Conservation (phyloP, 2,797 vertebrate species). For the Tolypeutes matacus region DNA sequence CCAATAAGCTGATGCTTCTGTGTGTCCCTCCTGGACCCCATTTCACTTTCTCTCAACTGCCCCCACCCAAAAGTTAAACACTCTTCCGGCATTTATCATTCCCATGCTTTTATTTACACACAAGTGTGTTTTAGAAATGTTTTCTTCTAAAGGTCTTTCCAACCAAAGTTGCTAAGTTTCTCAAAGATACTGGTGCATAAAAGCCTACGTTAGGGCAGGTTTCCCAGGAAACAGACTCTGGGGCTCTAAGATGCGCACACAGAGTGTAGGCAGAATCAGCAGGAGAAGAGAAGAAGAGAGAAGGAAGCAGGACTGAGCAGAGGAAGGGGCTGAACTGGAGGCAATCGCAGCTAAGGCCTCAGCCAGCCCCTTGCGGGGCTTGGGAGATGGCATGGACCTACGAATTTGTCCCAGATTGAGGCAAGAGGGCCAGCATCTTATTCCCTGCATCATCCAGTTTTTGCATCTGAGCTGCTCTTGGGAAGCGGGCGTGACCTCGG, state of each 20-base stretch:
- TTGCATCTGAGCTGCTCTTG: background rate
- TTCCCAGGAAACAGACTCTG: background rate
- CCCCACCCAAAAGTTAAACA: background rate
- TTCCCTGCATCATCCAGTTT: background rate
- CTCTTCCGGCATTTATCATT: background rate
- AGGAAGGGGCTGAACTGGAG: no score
- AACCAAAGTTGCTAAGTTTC: background rate
- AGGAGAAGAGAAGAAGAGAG: fast-evolving
- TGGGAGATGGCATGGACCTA: background rate
- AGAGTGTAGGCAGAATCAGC: background rate
- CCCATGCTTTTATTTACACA: background rate
- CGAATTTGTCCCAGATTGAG: background rate
- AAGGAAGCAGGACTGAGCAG: no score
- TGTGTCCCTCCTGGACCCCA: background rate
- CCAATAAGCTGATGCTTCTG: background rate
- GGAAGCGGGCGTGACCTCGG: background rate
- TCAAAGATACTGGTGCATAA: background rate
- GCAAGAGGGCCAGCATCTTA: background rate
- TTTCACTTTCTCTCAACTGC: background rate
- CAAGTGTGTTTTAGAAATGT: background rate
- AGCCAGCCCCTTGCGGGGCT: background rate
- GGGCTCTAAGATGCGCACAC: background rate
- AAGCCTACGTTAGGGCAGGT: background rate
- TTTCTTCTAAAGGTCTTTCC: background rate
- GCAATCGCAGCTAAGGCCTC: background rate